Base-by-base conservation (phyloP, 2,888 invertebrate genomes). In the Fabriciana adippe region DNA sequence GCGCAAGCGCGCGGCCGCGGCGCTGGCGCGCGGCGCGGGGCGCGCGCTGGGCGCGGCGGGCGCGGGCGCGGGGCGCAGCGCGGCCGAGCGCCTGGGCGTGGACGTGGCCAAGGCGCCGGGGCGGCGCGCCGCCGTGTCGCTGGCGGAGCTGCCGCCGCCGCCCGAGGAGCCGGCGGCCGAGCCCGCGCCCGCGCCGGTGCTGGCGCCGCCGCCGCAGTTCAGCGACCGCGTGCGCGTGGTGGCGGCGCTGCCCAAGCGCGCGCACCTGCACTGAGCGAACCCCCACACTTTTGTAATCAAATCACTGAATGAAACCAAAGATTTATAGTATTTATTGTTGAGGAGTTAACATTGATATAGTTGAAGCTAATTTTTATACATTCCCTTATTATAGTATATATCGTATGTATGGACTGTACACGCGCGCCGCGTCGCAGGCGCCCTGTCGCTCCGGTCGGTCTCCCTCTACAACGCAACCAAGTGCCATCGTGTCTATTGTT, bases 151-250 rank as follows among this genome's bases (percentile, higher is more conserved):
- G 69, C 75, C 94, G 71, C 76, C 75, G 69, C 78, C 80, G 72
- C 81, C 75, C 67, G 83, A 97, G 83, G 94, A 94, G 78, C 94
- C 94, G 68, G 82, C 83, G n/a, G 89, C 87, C 16, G 81, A 81
- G 71, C 83, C 83, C 55, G 77, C 71, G 64, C 71, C 72, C 50
- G 64, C 73, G 95, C 81, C 97, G 16, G 93, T 96, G 73, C 92
- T 97, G 71, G 97, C 97, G 31, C 97, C 97, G 51, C 98, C 97
- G 50, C 97, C 97, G 51, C 97, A 98, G 89, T 98, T 98, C 91
- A 97, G 96, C 87, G 97, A 97, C 90, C 94, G 95, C 77, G 97
- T 96, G 66, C 94, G 97, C 76, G 97, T 97, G 75, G 96, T 97
- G 64, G 97, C 96, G 67, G 95, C 97, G 71, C 94, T 97, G 82